Conservation (phyloP, 2,888 invertebrate species). For the Parnassius mnemosyne region DNA sequence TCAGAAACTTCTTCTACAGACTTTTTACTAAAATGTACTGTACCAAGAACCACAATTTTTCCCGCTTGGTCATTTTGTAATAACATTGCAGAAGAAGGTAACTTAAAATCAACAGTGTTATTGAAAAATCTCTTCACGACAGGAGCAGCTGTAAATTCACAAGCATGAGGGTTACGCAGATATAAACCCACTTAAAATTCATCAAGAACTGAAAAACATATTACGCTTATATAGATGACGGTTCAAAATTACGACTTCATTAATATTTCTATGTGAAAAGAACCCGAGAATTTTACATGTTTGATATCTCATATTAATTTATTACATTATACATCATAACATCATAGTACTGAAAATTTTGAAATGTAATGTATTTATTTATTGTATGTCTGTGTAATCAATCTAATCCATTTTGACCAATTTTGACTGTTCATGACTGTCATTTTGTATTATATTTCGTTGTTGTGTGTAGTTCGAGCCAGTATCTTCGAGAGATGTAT, state of each 20-base stretch:
- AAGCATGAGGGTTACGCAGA: neutral
- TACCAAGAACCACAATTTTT: slow-evolving; percentile 68
- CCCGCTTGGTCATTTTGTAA: slow-evolving; percentile 56
- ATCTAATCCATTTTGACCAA: slow-evolving; percentile 8
- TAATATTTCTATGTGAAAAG: slow-evolving; percentile 24
- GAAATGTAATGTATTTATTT: neutral
- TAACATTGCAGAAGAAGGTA: slow-evolving; percentile 59
- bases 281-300: slow-evolving; percentile 47
- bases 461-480: neutral
- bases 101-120: slow-evolving; percentile 28
- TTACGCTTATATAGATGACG: slow-evolving; percentile 17
- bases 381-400: neutral
- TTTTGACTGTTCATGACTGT: slow-evolving; percentile 11
- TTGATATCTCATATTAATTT: slow-evolving; percentile 60
- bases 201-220: neutral
- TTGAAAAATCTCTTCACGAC: slow-evolving; percentile 27
- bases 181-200: neutral
- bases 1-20: slow-evolving; percentile 69
- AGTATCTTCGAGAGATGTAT: neutral
- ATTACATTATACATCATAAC: slow-evolving; percentile 22
- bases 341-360: slow-evolving; percentile 20
- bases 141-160: slow-evolving; percentile 29
- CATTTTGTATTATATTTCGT: neutral
- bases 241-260: slow-evolving; percentile 12
- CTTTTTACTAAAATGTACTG: slow-evolving; percentile 72